Evolutionary conservation across 2,113 vertebrate species (phyloP), one percentile per base, ranked within the genome.

Genomic region (Pelvicachromis taeniatus): DNA sequence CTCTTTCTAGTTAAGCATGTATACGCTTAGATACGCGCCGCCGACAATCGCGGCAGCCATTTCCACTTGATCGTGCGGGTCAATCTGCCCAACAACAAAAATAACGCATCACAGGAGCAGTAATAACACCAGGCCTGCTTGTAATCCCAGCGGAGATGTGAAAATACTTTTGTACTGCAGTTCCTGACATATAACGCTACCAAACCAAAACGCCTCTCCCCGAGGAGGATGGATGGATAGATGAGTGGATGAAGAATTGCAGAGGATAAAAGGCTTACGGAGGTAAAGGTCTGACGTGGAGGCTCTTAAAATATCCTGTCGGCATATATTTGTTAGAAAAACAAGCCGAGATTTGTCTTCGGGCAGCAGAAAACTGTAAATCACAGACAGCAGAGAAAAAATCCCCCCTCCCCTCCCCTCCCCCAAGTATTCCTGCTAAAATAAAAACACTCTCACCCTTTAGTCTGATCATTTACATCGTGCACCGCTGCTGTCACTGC

Each of bases 381-480:
- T 95, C 94, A 93, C 81, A 85, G 84, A 35, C 77, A 87, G 2
- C 31, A 17, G 38, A 4, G 0, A 61, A 11, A 42, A 45, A 45
- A 13, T 89, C 80, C 52, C 59, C 35, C 50, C 81, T 42, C 65
- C 78, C 77, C n/a, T 61, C 40, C 90, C 68, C 40, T 50, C 40
- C 63, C 79, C 79, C 26, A 38, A 63, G 33, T 65, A 33, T 85
- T 50, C 73, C 65, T 81, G 78, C 65, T 84, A 23, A 80, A 91
- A 91, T 45, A 90, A 91, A 90, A 93, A 91, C 84, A 84, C 80
- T 78, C 86, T 87, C 94, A 91, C 94, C 92, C 93, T 87, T 13
- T 89, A 90, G 91, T 88, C 91, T 89, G 92, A 93, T 95, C 77
- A 94, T 95, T 95, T 95, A 95, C 91, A 94, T 93, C 35, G 50